Percentiles rank a stretch among this genome's conserved stretches.
These are phyloP conservation scores for Chironomus striatipennis DNA, from an alignment of 1,140 invertebrate species.

Conservation along the genomic window DNA sequence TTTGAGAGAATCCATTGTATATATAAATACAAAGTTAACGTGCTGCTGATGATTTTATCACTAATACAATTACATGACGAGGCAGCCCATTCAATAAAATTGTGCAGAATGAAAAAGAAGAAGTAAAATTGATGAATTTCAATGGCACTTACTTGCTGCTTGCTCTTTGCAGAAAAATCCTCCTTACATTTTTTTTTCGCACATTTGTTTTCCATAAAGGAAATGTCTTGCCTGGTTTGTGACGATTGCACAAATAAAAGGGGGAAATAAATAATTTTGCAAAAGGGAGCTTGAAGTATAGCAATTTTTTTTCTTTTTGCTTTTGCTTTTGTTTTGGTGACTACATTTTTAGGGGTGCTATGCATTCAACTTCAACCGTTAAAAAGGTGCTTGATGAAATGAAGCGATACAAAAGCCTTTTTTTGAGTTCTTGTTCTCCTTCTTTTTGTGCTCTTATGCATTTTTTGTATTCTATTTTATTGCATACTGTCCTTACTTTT, in stretches of 20 bases:
- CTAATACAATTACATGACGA: background rate
- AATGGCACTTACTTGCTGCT: background rate
- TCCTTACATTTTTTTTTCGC: background rate
- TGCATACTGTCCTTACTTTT: background rate
- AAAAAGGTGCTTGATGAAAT: slow-evolving; percentile 6
- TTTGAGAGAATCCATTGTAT: background rate
- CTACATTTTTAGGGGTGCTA: background rate
- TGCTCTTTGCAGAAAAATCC: background rate
- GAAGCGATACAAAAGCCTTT: background rate
- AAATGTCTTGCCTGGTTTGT: background rate
- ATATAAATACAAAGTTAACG: background rate
- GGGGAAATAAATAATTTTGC: background rate
- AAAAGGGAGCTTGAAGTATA: background rate
- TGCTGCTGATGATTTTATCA: background rate
- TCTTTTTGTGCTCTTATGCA: too few relatives aligned
- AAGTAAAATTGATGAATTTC: slow-evolving; percentile 15
- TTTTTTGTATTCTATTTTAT: too few relatives aligned
- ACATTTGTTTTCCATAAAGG: background rate
- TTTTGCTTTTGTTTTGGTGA: too few relatives aligned
- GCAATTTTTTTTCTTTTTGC: background rate
- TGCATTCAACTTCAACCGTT: background rate
- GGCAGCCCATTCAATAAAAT: slow-evolving; percentile 10
- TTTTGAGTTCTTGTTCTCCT: background rate
- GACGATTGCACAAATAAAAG: too few relatives aligned
- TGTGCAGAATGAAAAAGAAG: background rate